Percentiles rank a stretch among this genome's conserved stretches.
Evolutionary conservation across 2,797 vertebrate species (phyloP).

Genomic region (Martes flavigula): DNA sequence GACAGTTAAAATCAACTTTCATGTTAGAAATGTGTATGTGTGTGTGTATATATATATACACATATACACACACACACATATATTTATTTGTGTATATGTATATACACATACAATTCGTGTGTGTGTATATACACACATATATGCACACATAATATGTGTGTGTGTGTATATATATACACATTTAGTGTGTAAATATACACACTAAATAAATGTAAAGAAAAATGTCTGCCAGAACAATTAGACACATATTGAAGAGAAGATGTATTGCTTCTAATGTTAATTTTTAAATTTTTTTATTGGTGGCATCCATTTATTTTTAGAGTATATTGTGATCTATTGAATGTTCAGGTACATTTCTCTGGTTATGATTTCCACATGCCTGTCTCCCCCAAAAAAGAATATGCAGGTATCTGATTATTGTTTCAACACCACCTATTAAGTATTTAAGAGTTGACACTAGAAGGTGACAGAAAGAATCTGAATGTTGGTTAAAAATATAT

Average conservation of each 20-base stretch:
- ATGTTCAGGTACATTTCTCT: neutral
- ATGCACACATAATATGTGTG: too few relatives aligned
- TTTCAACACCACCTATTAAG: neutral
- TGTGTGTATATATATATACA: too few relatives aligned
- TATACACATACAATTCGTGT: too few relatives aligned
- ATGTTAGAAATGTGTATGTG: neutral
- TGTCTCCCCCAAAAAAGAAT: neutral
- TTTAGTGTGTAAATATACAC: neutral
- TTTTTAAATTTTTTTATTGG: neutral
- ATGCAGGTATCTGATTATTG: neutral
- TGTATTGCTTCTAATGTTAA: neutral
- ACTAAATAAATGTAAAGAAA: neutral
- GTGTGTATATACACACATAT: too few relatives aligned
- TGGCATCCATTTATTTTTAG: neutral
- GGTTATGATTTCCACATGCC: neutral
- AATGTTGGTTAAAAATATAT: neutral
- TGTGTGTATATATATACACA: too few relatives aligned
- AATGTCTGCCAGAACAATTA: neutral
- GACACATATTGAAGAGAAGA: neutral
- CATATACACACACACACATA: too few relatives aligned
- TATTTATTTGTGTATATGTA: too few relatives aligned
- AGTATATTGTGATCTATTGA: neutral
- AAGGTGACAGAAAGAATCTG: neutral
- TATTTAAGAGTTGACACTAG: neutral
- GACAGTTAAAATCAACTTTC: neutral